A percentile compares a stretch with the other conserved stretches of the same genome.
phyloP scores from a whole-genome alignment of 2,888 invertebrate genomes.

The Microchrysa polita region DNA sequence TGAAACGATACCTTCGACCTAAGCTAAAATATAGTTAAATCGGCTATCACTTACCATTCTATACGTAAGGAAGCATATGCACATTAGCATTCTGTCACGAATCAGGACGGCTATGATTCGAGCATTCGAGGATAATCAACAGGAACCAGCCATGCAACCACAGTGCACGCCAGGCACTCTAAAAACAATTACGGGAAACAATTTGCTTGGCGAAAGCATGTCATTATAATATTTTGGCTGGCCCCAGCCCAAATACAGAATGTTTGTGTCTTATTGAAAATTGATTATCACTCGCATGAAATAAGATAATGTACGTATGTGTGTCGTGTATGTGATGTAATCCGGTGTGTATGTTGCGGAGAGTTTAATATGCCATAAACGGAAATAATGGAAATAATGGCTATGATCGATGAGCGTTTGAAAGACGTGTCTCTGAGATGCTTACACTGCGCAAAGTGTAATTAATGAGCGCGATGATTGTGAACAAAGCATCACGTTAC shows the following conservation, averaged over 20 bases:
- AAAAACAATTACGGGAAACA: constrained; percentile 9
- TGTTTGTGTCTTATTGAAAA: constrained; percentile 13
- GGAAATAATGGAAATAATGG: not conserved
- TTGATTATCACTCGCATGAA: constrained; percentile 3
- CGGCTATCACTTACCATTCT: not conserved
- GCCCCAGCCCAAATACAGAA: not conserved
- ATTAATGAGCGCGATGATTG: constrained; percentile 13
- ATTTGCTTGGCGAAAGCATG: constrained; percentile 8
- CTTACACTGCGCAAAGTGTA: not conserved
- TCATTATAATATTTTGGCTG: constrained; percentile 2
- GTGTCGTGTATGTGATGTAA: not conserved
- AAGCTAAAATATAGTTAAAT: no score
- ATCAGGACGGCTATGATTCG: no score
- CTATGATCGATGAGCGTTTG: constrained; percentile 30
- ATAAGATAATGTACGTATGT: constrained; percentile 19
- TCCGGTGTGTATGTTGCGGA: not conserved
- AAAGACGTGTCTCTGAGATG: constrained; percentile 1
- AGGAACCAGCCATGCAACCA: no score
- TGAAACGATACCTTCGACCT: no score
- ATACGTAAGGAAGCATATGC: not conserved
- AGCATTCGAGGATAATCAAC: no score
- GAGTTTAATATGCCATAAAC: not conserved
- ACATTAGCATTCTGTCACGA: no score
- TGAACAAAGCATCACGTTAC: constrained; percentile 22
- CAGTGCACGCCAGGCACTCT: not conserved